These are phyloP conservation scores for Vimba vimba DNA, from an alignment of 2,113 vertebrate genomes.

Conservation along the genomic window DNA sequence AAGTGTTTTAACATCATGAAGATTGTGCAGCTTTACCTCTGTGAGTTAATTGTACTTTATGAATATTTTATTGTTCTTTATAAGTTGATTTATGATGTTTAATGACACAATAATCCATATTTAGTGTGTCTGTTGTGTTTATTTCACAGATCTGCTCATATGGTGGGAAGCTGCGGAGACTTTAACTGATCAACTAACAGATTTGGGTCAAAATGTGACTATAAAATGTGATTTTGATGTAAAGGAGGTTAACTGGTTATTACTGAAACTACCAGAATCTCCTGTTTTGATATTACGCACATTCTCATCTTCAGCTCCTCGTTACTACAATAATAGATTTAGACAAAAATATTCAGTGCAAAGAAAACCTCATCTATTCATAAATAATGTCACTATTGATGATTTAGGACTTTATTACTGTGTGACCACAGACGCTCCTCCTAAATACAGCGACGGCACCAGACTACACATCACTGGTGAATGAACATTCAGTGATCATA, in stretches of 20 bases:
- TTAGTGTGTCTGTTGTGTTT: not conserved
- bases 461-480: not conserved
- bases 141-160: not conserved
- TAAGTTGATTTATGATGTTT: not conserved
- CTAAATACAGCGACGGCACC: not conserved
- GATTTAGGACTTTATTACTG: not conserved
- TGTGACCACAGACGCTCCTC: not conserved
- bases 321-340: too few species aligned
- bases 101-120: not conserved
- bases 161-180: not conserved
- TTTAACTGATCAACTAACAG: not conserved
- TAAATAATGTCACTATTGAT: constrained; percentile 1
- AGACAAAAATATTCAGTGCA: too few species aligned
- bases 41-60: not conserved
- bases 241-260: not conserved
- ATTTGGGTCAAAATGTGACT: not conserved
- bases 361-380: not conserved
- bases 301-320: too few species aligned
- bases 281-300: not conserved
- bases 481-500: not conserved
- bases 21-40: not conserved
- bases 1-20: not conserved
- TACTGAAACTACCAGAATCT: not conserved
- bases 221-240: not conserved
- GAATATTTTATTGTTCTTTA: not conserved